phyloP scores from a whole-genome alignment of 1,140 invertebrate genomes.

The Myzus persicae region DNA sequence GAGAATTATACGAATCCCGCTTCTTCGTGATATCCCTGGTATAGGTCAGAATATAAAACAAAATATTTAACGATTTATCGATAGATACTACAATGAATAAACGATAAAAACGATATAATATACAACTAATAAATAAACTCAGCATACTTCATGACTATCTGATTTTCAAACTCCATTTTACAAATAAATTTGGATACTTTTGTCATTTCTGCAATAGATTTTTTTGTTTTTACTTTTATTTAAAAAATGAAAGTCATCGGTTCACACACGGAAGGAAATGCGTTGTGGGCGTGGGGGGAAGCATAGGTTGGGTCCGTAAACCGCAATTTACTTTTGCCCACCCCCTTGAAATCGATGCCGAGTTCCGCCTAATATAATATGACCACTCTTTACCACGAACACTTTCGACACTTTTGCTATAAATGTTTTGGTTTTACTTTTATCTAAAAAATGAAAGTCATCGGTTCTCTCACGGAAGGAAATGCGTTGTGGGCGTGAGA shows the following conservation, averaged over 20 bases:
- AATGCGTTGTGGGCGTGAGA: neutral
- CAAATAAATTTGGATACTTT: neutral
- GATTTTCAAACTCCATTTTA: neutral
- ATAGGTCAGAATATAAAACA: neutral
- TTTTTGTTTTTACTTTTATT: slow-evolving; percentile 13
- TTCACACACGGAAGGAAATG: neutral
- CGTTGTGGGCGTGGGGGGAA: neutral
- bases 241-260: neutral
- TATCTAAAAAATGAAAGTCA: neutral
- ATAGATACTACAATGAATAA: too few relatives aligned
- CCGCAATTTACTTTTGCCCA: neutral
- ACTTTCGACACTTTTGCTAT: neutral
- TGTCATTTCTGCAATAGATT: neutral
- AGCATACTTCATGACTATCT: too few relatives aligned
- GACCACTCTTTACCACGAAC: neutral
- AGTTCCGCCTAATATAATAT: neutral
- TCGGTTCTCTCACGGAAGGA: neutral
- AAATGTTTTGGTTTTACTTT: neutral
- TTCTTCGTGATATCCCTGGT: neutral
- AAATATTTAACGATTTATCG: too few relatives aligned
- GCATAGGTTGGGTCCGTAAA: neutral
- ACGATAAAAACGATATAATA: neutral
- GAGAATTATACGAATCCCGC: neutral
- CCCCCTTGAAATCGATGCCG: neutral
- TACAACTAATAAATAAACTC: neutral